Evolutionary conservation across 2,113 vertebrate genomes (phyloP).

Genomic region (Lagenorhynchus albirostris): DNA sequence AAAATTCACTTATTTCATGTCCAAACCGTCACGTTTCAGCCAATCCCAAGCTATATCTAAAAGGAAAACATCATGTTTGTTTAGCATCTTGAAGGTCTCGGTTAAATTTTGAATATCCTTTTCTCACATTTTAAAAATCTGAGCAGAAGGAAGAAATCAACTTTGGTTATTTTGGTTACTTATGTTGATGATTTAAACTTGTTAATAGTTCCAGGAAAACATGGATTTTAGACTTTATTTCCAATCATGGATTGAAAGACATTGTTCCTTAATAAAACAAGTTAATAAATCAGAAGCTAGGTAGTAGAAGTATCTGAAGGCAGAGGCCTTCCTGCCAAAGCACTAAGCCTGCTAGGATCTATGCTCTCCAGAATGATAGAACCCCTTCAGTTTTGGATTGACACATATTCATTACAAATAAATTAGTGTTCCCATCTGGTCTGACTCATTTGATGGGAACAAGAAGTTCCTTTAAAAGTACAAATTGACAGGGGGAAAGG

Average conservation of each 20-base stretch:
- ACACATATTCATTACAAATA: slow-evolving; percentile 70
- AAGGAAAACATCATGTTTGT: neutral
- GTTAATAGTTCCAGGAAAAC: neutral
- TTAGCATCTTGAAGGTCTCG: neutral
- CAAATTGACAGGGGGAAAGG: slow-evolving; percentile 16
- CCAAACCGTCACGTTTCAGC: neutral
- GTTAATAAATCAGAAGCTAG: slow-evolving; percentile 29
- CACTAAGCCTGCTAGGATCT: neutral
- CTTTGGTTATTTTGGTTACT: neutral
- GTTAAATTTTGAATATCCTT: neutral
- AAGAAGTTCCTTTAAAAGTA: slow-evolving; percentile 65
- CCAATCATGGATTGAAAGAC: neutral
- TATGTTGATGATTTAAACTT: neutral
- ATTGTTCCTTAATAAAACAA: slow-evolving; percentile 10
- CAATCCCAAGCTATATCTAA: neutral
- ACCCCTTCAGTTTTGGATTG: slow-evolving; percentile 50
- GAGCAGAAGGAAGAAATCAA: neutral
- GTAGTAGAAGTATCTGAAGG: neutral
- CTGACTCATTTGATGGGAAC: slow-evolving; percentile 73
- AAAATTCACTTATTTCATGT: neutral
- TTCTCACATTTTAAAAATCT: neutral
- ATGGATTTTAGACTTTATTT: neutral
- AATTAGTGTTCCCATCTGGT: slow-evolving; percentile 64
- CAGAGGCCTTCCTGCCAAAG: neutral
- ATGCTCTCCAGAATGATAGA: slow-evolving; percentile 48